Base-by-base conservation (phyloP, 2,888 invertebrate genomes). In the Ellobium chinense region DNA sequence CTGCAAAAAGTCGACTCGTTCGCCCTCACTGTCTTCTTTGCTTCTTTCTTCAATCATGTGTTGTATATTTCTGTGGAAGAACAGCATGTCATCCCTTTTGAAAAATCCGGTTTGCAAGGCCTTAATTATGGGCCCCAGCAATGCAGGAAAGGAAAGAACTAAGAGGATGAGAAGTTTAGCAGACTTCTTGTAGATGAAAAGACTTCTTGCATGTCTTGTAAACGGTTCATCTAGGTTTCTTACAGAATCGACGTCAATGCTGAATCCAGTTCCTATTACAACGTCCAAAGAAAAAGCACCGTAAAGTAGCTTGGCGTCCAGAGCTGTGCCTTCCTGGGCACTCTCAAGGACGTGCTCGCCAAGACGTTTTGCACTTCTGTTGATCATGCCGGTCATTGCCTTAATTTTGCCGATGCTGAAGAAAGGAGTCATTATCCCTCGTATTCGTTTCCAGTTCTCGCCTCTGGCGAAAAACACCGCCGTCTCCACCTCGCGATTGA, bases 1-100 rank as follows among this genome's bases (percentile, higher is more conserved):
- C 75, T 84, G 84, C 3, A 84, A 69, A 60, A 82, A 60, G 37
- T 84, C 84, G 21, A 46, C 18, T n/a, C 65, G 27, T 60, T 69
- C 69, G 18, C 37, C 46, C 62, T 80, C 37, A 31, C 12, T 29
- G 2, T 36, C 73, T 2, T 79, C 58, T 1, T 21, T 1, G 21
- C n/a, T 66, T 34, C 79, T 65, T 4, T 65, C 73, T 5, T 65
- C 31, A 7, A 79, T 62, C 70, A 79, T 60, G 24, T 29, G 54
- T 24, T 18, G 46, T 1, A 70, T 37, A n/a, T 65, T 65, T 12
- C 5, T 9, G 4, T 37, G 7, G 34, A 79, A 79, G 24, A 70
- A 79, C 4, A 56, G 37, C 60, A 79, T 79, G 29, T 72, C 79
- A 7, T 62, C 73, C 18, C 29, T 34, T 34, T 70, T 70, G 37